phyloP scores from a whole-genome alignment of 64 coral and sea anemone species.

The Montipora capricornis region DNA sequence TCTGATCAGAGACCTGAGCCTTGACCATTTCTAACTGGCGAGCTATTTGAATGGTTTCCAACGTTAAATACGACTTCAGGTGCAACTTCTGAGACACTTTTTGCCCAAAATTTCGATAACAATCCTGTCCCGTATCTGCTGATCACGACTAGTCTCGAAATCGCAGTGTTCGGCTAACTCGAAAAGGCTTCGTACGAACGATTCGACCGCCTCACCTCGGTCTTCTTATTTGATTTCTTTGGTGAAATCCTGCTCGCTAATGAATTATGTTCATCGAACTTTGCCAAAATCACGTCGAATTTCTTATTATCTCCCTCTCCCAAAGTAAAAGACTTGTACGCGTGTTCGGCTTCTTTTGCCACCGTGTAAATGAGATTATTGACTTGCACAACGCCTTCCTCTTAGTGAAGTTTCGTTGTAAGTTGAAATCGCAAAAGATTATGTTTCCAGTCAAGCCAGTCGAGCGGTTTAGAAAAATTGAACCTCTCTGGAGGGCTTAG shows the following conservation, averaged over 20 bases:
- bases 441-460: slow-evolving; percentile 31
- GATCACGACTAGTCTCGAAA: slow-evolving; percentile 5
- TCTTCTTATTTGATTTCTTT: neutral
- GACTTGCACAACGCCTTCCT: slow-evolving; percentile 11
- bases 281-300: neutral
- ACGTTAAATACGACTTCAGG: slow-evolving; percentile 1
- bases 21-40: slow-evolving; percentile 13
- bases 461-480: neutral
- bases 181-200: neutral
- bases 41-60: neutral
- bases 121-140: slow-evolving; percentile 43
- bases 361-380: neutral
- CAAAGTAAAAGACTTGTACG: neutral
- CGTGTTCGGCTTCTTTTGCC: neutral
- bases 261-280: neutral
- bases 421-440: slow-evolving; percentile 10
- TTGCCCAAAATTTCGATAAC: slow-evolving; percentile 36
- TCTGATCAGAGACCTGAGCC: neutral
- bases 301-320: neutral
- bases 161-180: slow-evolving; percentile 44
- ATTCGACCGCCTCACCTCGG: neutral
- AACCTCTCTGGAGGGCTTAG: too few species aligned
- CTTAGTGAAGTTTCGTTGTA: slow-evolving; percentile 10
- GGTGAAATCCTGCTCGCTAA: neutral
- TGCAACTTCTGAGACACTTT: slow-evolving; percentile 34